Evolutionary conservation across 2,888 invertebrate species (phyloP).

Genomic region (Drepana falcataria): DNA sequence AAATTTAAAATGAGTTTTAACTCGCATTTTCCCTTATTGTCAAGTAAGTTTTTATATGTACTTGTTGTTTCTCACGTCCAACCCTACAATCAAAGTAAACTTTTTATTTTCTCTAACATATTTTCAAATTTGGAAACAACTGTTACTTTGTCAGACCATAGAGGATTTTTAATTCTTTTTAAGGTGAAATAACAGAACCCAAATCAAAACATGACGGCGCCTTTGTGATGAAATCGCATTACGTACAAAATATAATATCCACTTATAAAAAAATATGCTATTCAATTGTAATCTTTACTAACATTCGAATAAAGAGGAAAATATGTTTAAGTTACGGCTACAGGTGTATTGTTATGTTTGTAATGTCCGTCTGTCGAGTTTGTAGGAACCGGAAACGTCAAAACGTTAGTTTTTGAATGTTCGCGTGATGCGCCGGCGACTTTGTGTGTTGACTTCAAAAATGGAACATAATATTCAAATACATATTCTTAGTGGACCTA

Average conservation of each 20-base stretch:
- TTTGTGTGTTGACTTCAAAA: constrained; percentile 22
- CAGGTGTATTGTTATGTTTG: constrained; percentile 13
- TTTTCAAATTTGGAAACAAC: constrained; percentile 16
- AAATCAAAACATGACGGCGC: constrained; percentile 54
- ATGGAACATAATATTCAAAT: not conserved
- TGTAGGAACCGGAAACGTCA: constrained; percentile 64
- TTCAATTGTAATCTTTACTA: constrained; percentile 13
- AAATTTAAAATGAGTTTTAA: too few species aligned
- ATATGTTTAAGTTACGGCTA: not conserved
- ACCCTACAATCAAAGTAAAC: not conserved
- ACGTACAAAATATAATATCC: constrained; percentile 18
- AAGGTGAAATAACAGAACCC: constrained; percentile 48
- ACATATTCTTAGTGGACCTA: not conserved
- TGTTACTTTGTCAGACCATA: constrained; percentile 29
- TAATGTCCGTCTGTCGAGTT: constrained; percentile 41
- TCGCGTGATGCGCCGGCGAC: constrained; percentile 48
- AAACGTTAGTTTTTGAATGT: constrained; percentile 52
- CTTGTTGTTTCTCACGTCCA: not conserved
- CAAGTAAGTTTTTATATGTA: too few species aligned
- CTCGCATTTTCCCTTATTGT: too few species aligned
- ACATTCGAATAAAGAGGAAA: constrained; percentile 10
- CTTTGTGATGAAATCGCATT: constrained; percentile 36
- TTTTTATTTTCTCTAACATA: not conserved
- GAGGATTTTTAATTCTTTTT: constrained; percentile 24
- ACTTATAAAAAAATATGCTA: constrained; percentile 1